These are phyloP conservation scores for Siniperca knerii DNA, from an alignment of 2,113 vertebrate genomes.

Conservation along the genomic window DNA sequence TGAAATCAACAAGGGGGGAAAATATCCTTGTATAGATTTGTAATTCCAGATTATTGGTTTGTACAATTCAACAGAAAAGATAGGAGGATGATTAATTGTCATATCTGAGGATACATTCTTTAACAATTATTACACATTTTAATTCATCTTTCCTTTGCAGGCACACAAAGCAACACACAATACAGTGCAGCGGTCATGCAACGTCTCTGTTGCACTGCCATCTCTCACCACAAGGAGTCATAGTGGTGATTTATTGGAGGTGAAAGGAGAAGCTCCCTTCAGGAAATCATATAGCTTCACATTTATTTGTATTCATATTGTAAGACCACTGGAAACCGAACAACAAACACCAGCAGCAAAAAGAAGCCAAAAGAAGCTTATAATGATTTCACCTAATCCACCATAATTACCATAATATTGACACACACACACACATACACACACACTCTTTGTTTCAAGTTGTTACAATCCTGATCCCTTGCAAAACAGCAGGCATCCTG, in stretches of 20 bases:
- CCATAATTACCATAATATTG: neutral
- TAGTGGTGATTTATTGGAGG: conserved; percentile 15
- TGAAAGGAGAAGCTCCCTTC: neutral
- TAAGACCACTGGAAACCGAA: neutral
- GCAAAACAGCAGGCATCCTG: neutral
- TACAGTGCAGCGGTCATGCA: neutral
- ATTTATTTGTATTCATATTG: neutral
- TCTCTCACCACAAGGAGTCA: conserved; percentile 61
- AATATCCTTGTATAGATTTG: neutral
- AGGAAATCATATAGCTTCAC: neutral
- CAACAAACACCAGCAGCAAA: neutral
- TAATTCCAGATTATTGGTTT: neutral
- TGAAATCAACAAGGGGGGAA: neutral
- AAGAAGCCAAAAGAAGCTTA: neutral
- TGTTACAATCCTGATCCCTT: neutral
- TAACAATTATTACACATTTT: neutral
- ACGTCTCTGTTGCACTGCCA: conserved; percentile 20
- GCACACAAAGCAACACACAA: neutral
- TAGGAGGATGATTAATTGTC: neutral
- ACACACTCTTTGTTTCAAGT: neutral
- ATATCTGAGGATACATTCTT: neutral
- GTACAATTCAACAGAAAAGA: neutral
- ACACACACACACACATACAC: neutral
- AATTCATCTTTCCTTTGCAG: neutral
- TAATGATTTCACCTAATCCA: neutral